Evolutionary conservation across 2,888 invertebrate genomes (phyloP).

Genomic region (Phymatocera aterrima): DNA sequence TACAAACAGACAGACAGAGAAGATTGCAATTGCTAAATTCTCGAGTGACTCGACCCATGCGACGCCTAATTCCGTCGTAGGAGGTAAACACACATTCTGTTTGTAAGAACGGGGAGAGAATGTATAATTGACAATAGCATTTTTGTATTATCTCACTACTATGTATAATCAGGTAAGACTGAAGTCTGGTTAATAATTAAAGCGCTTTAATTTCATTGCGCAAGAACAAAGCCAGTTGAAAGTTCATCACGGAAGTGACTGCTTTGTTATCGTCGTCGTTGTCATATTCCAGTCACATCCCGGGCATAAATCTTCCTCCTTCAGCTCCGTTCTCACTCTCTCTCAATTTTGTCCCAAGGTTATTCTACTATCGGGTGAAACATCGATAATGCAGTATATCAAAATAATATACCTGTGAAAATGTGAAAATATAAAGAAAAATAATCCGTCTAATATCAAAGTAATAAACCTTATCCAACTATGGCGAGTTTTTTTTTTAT

Average conservation of each 20-base stretch:
- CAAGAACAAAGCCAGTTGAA: slow-evolving; percentile 24
- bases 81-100: too few species aligned
- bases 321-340: not conserved
- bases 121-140: not conserved
- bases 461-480: slow-evolving; percentile 21
- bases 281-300: slow-evolving; percentile 40
- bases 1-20: too few species aligned
- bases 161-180: not conserved
- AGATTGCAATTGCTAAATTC: too few species aligned
- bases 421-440: not conserved
- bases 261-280: slow-evolving; percentile 12
- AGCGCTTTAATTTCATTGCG: slow-evolving; percentile 29
- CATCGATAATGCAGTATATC: not conserved
- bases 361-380: not conserved
- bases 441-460: slow-evolving; percentile 13
- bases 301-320: slow-evolving; percentile 22
- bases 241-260: slow-evolving; percentile 29
- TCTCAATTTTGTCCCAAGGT: slow-evolving; percentile 4
- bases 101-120: too few species aligned
- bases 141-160: not conserved
- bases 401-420: not conserved
- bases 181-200: slow-evolving; percentile 18
- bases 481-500: not conserved
- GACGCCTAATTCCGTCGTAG: too few species aligned
- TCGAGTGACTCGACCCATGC: too few species aligned